Percentiles rank a stretch among this genome's conserved stretches.
These are phyloP conservation scores for Heterotis niloticus DNA, from an alignment of 2,113 vertebrate species.

Conservation along the genomic window DNA sequence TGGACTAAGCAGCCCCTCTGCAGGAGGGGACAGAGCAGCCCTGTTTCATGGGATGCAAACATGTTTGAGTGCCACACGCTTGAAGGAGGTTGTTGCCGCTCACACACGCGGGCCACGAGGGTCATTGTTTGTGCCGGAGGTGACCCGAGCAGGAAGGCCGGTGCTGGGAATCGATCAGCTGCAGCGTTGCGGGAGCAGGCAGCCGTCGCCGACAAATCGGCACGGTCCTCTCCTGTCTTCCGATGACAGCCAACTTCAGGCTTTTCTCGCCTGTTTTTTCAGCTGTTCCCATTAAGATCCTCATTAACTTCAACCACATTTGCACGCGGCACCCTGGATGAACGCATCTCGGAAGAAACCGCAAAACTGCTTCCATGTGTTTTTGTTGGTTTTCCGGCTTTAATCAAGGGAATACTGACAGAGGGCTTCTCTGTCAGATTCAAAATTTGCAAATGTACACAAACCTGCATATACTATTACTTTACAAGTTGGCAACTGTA, in stretches of 20 bases:
- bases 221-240: constrained; percentile 37
- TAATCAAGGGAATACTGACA: constrained; percentile 3
- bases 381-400: not conserved
- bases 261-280: constrained; percentile 55
- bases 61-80: not conserved
- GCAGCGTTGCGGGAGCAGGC: not conserved
- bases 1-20: too few relatives aligned
- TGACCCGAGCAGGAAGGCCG: not conserved
- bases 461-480: too few relatives aligned
- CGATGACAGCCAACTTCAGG: constrained; percentile 62
- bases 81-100: not conserved
- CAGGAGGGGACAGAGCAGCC: too few relatives aligned
- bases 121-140: not conserved
- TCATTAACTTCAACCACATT: constrained; percentile 65
- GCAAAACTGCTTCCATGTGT: not conserved
- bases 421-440: not conserved
- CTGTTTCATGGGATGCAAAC: not conserved
- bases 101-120: not conserved
- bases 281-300: constrained; percentile 53
- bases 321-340: constrained; percentile 21
- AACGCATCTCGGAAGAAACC: not conserved
- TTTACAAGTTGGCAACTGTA: not conserved
- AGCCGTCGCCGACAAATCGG: not conserved
- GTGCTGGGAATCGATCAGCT: not conserved
- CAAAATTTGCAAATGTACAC: not conserved